Conservation (phyloP, 2,113 vertebrate species). For the Sprattus sprattus region DNA sequence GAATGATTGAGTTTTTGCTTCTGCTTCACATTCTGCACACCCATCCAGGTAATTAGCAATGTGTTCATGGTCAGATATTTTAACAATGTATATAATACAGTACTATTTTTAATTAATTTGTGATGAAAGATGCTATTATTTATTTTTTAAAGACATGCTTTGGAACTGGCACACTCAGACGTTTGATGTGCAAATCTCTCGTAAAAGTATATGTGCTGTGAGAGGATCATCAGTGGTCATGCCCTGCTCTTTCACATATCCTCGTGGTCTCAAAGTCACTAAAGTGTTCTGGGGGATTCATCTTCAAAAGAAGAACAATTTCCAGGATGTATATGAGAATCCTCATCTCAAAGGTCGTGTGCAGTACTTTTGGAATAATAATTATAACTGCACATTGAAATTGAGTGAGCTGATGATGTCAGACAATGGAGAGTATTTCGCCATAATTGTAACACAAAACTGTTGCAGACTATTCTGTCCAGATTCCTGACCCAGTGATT, state of each 20-base stretch:
- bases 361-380: neutral
- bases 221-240: neutral
- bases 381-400: neutral
- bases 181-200: neutral
- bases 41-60: too few relatives aligned
- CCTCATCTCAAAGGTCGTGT: neutral
- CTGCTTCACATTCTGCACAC: too few relatives aligned
- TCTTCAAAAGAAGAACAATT: neutral
- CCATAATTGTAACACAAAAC: neutral
- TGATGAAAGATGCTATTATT: too few relatives aligned
- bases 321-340: neutral
- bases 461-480: neutral
- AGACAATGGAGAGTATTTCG: neutral
- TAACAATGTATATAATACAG: too few relatives aligned
- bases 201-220: neutral
- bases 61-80: too few relatives aligned
- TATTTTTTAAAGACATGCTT: too few relatives aligned
- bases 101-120: too few relatives aligned
- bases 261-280: neutral
- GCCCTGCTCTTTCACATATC: neutral
- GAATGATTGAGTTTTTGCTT: too few relatives aligned
- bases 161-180: too few relatives aligned
- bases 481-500: neutral
- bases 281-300: neutral
- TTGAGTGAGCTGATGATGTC: neutral